A percentile compares a stretch with the other conserved stretches of the same genome.
phyloP scores from a whole-genome alignment of 2,888 invertebrate genomes.

The Stenchaetothrips biformis region DNA sequence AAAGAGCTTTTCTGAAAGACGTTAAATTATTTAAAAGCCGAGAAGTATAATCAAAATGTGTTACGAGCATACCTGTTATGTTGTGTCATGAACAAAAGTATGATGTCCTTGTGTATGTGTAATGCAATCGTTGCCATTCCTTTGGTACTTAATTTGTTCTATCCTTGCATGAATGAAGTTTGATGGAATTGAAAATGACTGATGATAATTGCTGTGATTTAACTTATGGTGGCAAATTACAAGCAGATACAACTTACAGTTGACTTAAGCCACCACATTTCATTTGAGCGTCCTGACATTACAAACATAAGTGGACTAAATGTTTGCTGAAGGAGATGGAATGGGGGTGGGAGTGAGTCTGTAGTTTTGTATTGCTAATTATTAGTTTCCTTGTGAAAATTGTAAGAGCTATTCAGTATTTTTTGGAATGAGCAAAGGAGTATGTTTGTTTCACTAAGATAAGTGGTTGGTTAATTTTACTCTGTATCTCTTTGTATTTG shows the following conservation, averaged over 20 bases:
- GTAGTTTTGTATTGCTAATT: conserved; percentile 18
- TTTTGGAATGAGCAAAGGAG: conserved; percentile 7
- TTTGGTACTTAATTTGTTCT: conserved; percentile 6
- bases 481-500: conserved; percentile 12
- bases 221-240: conserved; percentile 25
- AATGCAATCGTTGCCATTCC: not conserved
- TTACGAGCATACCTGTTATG: not conserved
- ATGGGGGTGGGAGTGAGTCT: conserved; percentile 5
- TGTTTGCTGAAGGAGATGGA: not conserved
- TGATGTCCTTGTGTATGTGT: not conserved
- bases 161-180: conserved; percentile 15
- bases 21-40: not conserved
- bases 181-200: conserved; percentile 23
- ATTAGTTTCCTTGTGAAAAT: not conserved
- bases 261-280: not conserved
- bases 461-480: conserved; percentile 6
- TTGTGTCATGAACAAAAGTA: not conserved
- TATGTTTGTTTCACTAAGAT: not conserved
- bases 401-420: not conserved
- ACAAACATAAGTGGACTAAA: not conserved
- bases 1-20: not conserved
- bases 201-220: conserved; percentile 25
- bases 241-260: conserved; percentile 16
- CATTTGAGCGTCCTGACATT: conserved; percentile 19
- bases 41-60: not conserved